Percentiles rank a stretch among this genome's conserved stretches.
phyloP scores from a whole-genome alignment of 2,113 vertebrate species.

The Phoxinus phoxinus region DNA sequence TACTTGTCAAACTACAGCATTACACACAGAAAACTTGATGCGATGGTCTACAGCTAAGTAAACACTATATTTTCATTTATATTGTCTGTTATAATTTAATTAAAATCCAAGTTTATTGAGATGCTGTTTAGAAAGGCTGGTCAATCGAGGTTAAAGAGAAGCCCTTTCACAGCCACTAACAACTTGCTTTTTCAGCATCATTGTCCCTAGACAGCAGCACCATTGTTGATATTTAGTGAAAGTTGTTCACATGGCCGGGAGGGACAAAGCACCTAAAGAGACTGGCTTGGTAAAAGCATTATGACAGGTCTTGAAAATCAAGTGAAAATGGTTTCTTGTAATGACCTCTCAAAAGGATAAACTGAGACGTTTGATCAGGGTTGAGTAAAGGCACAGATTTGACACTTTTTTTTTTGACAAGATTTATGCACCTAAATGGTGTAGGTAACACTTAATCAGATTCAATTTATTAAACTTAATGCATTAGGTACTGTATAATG shows the following conservation, averaged over 20 bases:
- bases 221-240: conserved; percentile 26
- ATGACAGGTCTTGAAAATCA: conserved; percentile 1
- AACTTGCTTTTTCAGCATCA: not conserved
- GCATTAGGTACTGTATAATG: too few relatives aligned
- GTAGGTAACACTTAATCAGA: not conserved
- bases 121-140: conserved; percentile 1
- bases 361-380: not conserved
- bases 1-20: not conserved
- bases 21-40: not conserved
- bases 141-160: not conserved
- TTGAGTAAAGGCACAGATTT: not conserved
- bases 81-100: not conserved
- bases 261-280: conserved; percentile 21
- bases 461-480: too few relatives aligned
- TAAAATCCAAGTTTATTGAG: not conserved
- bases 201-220: conserved; percentile 7
- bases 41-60: not conserved
- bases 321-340: conserved; percentile 7
- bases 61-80: not conserved
- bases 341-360: conserved; percentile 5
- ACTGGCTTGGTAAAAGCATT: conserved; percentile 19
- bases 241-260: conserved; percentile 18
- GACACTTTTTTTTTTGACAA: not conserved
- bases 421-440: not conserved
- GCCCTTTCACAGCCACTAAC: not conserved